Evolutionary conservation across 2,797 vertebrate species (phyloP).

Genomic region (Amblyraja radiata): DNA sequence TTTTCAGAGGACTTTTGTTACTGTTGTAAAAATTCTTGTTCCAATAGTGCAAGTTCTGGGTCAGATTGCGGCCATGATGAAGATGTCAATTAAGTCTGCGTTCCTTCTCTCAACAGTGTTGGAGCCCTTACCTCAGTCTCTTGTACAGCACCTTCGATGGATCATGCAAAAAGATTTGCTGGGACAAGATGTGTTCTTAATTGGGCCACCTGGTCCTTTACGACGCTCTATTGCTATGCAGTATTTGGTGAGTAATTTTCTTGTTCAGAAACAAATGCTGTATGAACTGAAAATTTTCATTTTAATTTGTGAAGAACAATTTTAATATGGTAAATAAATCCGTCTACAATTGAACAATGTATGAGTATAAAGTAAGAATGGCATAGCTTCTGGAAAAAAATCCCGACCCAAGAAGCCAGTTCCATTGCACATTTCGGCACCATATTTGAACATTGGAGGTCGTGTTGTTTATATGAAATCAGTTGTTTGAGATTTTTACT

Average conservation of each 20-base stretch:
- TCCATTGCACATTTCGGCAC: not conserved
- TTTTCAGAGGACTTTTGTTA: not conserved
- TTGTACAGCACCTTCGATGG: conserved; percentile 87
- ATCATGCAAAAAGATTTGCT: conserved; percentile 97
- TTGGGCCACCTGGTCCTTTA: conserved; percentile 89
- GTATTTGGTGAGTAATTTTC: conserved; percentile 75
- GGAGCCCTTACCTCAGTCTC: conserved; percentile 70
- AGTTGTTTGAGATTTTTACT: not conserved
- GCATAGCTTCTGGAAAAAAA: not conserved
- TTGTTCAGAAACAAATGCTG: conserved; percentile 18
- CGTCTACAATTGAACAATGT: conserved; percentile 32
- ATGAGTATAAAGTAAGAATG: not conserved
- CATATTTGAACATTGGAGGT: not conserved
- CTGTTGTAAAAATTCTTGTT: not conserved
- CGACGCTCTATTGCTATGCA: conserved; percentile 91
- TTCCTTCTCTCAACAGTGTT: conserved; percentile 58
- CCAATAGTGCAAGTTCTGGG: not conserved
- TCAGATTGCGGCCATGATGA: not conserved
- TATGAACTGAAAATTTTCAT: not conserved
- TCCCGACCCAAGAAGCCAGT: no score
- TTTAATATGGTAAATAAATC: conserved; percentile 31
- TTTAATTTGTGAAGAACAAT: not conserved
- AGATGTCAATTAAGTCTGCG: not conserved
- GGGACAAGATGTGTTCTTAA: conserved; percentile 92
- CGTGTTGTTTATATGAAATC: not conserved